These are phyloP conservation scores for Blastomussa wellsi DNA, from an alignment of 92 coral and sea anemone genomes.

Conservation along the genomic window DNA sequence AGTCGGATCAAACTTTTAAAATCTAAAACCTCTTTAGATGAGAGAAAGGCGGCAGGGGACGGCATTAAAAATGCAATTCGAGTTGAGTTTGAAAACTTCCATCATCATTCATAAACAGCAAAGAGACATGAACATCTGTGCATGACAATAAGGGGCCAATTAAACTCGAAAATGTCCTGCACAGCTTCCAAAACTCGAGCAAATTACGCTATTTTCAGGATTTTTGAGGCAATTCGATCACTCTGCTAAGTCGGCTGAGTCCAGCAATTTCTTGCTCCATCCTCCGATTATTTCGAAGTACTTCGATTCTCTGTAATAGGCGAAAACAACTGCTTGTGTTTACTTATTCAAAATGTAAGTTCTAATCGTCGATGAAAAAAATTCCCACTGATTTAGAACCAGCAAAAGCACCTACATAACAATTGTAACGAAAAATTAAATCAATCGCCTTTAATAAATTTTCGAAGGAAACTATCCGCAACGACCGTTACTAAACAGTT, in stretches of 20 bases:
- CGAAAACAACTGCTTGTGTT: slow-evolving; percentile 58
- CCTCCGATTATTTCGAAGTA: background rate
- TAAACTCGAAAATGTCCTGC: slow-evolving; percentile 26
- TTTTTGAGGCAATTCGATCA: background rate
- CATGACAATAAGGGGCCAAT: slow-evolving; percentile 46
- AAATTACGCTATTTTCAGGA: slow-evolving; percentile 6
- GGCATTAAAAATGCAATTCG: slow-evolving; percentile 19
- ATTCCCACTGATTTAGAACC: slow-evolving; percentile 29
- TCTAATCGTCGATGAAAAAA: slow-evolving; percentile 45
- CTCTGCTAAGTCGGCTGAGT: too few species aligned
- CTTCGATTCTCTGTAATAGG: slow-evolving; percentile 22
- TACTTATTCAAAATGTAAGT: slow-evolving; percentile 58
- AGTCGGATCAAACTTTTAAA: background rate
- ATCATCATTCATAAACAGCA: slow-evolving; percentile 21
- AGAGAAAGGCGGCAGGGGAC: background rate
- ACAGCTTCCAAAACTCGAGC: slow-evolving; percentile 12
- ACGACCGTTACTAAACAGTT: slow-evolving; percentile 4
- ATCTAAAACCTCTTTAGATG: background rate
- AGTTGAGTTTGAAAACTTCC: slow-evolving; percentile 17
- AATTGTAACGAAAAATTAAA: slow-evolving; percentile 12
- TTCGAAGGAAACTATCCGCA: background rate
- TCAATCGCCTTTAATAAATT: slow-evolving; percentile 9
- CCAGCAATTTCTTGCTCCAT: background rate
- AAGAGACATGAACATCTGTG: slow-evolving; percentile 60
- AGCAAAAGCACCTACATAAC: background rate